phyloP scores from a whole-genome alignment of 2,888 invertebrate species.

The Tinea trinotella region DNA sequence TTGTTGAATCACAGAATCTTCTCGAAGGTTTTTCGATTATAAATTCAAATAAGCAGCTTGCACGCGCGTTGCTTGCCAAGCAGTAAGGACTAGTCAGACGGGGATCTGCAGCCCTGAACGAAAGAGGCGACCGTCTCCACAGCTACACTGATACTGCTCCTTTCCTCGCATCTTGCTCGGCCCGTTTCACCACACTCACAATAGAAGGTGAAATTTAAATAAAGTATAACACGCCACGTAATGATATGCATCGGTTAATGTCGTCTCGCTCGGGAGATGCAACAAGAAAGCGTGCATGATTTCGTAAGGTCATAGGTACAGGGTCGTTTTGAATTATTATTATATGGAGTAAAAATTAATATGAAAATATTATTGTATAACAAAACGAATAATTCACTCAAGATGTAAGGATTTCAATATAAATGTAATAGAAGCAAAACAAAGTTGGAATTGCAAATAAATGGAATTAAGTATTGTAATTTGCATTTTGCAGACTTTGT shows the following conservation, averaged over 20 bases:
- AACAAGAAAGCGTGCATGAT: slow-evolving; percentile 46
- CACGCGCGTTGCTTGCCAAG: slow-evolving; percentile 23
- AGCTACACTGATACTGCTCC: slow-evolving; percentile 57
- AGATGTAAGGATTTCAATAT: too few species aligned
- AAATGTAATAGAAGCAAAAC: too few species aligned
- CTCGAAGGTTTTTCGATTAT: slow-evolving; percentile 27
- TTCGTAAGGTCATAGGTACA: neutral
- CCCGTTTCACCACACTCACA: slow-evolving; percentile 64
- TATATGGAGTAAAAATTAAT: too few species aligned
- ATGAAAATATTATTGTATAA: too few species aligned
- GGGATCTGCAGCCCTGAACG: slow-evolving; percentile 5
- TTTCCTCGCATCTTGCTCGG: slow-evolving; percentile 54
- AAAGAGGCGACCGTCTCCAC: slow-evolving; percentile 51
- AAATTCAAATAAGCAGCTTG: slow-evolving; percentile 25
- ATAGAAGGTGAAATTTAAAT: slow-evolving; percentile 72
- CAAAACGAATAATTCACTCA: too few species aligned
- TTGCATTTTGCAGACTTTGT: too few species aligned
- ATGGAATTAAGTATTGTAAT: too few species aligned
- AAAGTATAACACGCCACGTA: slow-evolving; percentile 54
- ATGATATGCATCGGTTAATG: slow-evolving; percentile 49
- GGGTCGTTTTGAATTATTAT: too few species aligned
- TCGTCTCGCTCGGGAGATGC: slow-evolving; percentile 37
- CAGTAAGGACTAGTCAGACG: slow-evolving; percentile 32
- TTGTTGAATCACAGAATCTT: neutral
- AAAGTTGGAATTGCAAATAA: too few species aligned